A percentile compares a stretch with the other conserved stretches of the same genome.
Conservation (phyloP, 1,140 invertebrate species). For the Asobara japonica region DNA sequence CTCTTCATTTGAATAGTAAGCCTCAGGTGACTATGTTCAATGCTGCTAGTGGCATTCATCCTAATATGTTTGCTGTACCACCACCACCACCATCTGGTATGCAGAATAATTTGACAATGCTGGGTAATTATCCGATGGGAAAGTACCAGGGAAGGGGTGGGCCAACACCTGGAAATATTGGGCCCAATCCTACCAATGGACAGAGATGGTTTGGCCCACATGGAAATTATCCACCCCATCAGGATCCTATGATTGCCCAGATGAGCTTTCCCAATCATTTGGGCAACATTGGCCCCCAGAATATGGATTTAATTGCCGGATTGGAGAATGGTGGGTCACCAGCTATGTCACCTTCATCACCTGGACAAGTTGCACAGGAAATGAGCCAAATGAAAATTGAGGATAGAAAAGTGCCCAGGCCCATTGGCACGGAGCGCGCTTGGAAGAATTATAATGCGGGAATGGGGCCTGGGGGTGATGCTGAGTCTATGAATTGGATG, state of each 20-base stretch:
- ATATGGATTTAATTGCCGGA: constrained; percentile 64
- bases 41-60: constrained; percentile 53
- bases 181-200: constrained; percentile 45
- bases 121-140: constrained; percentile 52
- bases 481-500: constrained; percentile 71
- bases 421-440: constrained; percentile 80
- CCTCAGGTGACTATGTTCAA: constrained; percentile 65
- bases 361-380: constrained; percentile 55
- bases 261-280: constrained; percentile 59
- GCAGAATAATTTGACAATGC: constrained; percentile 58
- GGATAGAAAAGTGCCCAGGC: constrained; percentile 78
- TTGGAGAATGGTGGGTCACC: constrained; percentile 70
- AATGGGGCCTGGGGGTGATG: constrained; percentile 57
- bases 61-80: constrained; percentile 59
- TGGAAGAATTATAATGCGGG: constrained; percentile 70
- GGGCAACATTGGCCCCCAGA: constrained; percentile 57
- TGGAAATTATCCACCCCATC: constrained; percentile 56
- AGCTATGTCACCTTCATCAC: constrained; percentile 71
- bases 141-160: constrained; percentile 59
- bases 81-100: constrained; percentile 62
- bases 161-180: constrained; percentile 61
- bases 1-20: constrained; percentile 64
- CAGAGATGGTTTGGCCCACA: constrained; percentile 59
- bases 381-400: constrained; percentile 66
- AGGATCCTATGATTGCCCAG: constrained; percentile 58